Conservation (phyloP, 2,888 invertebrate genomes). For the Epistrophe eligans region DNA sequence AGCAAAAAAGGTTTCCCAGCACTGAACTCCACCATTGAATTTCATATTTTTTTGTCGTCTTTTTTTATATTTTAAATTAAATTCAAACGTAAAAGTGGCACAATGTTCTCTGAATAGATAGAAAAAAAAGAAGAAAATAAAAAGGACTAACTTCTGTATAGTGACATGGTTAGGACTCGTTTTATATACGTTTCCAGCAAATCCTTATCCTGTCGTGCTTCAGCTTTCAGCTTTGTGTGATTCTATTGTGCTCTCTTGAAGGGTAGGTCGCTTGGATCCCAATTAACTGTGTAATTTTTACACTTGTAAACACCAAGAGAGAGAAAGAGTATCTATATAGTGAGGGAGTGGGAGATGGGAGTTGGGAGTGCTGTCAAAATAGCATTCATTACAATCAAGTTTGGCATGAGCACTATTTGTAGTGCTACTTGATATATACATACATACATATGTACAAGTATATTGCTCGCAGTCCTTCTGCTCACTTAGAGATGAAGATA, state of each 20-base stretch:
- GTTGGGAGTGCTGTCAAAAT: slow-evolving; percentile 55
- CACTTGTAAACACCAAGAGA: slow-evolving; percentile 48
- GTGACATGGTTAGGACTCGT: slow-evolving; percentile 69
- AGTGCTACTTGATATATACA: neutral
- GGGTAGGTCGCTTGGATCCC: slow-evolving; percentile 61
- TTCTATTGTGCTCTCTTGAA: slow-evolving; percentile 51
- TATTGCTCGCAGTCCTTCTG: slow-evolving; percentile 34
- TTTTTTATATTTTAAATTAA: slow-evolving; percentile 58
- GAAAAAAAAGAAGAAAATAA: slow-evolving; percentile 4
- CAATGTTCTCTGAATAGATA: slow-evolving; percentile 45
- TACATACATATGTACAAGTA: neutral
- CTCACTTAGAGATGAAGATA: slow-evolving; percentile 38
- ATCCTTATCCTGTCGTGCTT: slow-evolving; percentile 56
- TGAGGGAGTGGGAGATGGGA: neutral
- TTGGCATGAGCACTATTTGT: slow-evolving; percentile 56
- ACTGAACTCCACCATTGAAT: slow-evolving; percentile 21
- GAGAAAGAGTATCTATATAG: too few species aligned
- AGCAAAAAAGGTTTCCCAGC: slow-evolving; percentile 16
- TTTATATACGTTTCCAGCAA: slow-evolving; percentile 36
- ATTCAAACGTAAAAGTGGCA: slow-evolving; percentile 68
- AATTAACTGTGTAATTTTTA: slow-evolving; percentile 70
- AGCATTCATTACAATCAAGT: slow-evolving; percentile 69
- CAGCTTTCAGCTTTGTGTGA: slow-evolving; percentile 38
- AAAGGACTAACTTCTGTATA: slow-evolving; percentile 33
- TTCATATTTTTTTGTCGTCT: slow-evolving; percentile 11